Base-by-base conservation (phyloP, 2,888 invertebrate genomes). In the Lycocerus yunnanus region DNA sequence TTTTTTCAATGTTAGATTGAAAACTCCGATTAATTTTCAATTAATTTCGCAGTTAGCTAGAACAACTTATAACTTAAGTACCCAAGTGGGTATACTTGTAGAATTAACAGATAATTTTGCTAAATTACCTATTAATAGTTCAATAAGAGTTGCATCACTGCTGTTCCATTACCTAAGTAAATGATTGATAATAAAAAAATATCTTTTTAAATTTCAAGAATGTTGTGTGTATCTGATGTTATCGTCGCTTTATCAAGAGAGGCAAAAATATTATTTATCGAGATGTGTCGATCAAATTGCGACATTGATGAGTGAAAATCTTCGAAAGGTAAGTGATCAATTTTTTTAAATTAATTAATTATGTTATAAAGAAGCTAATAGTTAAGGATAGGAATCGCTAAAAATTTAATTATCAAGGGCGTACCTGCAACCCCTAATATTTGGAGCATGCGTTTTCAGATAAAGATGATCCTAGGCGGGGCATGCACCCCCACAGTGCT, bases 381-480 rank as follows among this genome's bases (percentile, higher is more conserved):
- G 43, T n/a, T n/a, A 43, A 43, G 43, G n/a, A n/a, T 43, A 43
- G 43, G n/a, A 43, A 43, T 43, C n/a, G n/a, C 15, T 24, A 75
- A 75, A 72, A 72, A 75, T 72, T 66, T 72, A 75, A 72, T 75
- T 71, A 68, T 72, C 15, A 70, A 81, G 82, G 83, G 82, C 83
- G 82, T 82, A 83, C 84, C 84, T 83, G 83, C 80, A 81, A 79
- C 80, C 79, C 80, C 80, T 75, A 68, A 74, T 71, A 73, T 63
- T 66, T 71, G 69, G 69, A 69, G 71, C 77, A 71, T 78, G 79
- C 78, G 80, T 73, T 58, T 58, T 66, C 20, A 43, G 58, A 67
- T 24, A 65, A 60, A 75, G 75, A 75, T 70, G 75, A 75, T 73
- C 73, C 76, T 65, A 73, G 73, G 68, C 69, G 73, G 78, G 77